Evolutionary conservation across 2,888 invertebrate species (phyloP).

Genomic region (Catotricha subobsoleta): DNA sequence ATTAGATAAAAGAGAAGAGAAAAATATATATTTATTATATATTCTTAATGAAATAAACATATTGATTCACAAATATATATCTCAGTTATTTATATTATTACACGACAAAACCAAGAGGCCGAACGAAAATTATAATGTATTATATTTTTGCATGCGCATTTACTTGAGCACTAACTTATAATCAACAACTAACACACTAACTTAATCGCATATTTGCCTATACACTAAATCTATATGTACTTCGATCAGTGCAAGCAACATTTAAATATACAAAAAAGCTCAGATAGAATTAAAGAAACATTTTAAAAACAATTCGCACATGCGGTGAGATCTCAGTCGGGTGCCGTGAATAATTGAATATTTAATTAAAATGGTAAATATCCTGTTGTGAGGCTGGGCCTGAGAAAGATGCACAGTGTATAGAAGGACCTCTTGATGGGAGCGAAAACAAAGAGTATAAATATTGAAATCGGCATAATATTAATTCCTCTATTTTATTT

Average conservation of each 20-base stretch:
- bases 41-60: background rate
- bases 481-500: background rate
- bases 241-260: background rate
- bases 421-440: background rate
- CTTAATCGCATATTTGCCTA: too few species aligned
- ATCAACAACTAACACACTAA: background rate
- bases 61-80: too few species aligned
- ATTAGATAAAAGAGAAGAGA: too few species aligned
- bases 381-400: conserved; percentile 16
- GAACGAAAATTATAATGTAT: background rate
- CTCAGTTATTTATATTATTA: too few species aligned
- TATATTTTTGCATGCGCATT: background rate
- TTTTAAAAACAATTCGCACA: conserved; percentile 7
- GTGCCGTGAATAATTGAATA: conserved; percentile 15
- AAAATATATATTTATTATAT: background rate
- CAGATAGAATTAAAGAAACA: conserved; percentile 7
- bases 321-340: conserved; percentile 6
- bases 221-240: too few species aligned
- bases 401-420: background rate
- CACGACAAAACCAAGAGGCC: background rate
- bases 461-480: conserved; percentile 4
- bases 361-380: conserved; percentile 20
- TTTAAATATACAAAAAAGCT: background rate
- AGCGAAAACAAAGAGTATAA: conserved; percentile 1
- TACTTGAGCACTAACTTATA: background rate